phyloP scores from a whole-genome alignment of 1,140 invertebrate genomes.

The Phenacoccus solenopsis region DNA sequence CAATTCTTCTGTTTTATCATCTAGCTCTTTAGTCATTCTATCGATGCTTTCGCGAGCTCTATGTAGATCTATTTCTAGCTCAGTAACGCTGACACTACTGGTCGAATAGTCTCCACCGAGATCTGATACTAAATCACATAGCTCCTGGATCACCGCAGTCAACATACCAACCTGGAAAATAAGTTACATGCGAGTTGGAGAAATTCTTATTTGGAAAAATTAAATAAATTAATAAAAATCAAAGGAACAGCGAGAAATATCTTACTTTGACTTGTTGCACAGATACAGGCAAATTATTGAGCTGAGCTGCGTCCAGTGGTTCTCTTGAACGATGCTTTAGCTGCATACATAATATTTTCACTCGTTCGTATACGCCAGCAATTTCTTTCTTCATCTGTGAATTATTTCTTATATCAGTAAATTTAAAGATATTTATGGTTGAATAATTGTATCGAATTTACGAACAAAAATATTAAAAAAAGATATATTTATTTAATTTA shows the following conservation, averaged over 20 bases:
- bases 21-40: conserved; percentile 63
- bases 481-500: too few relatives aligned
- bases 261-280: conserved; percentile 29
- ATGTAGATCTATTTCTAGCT: conserved; percentile 37
- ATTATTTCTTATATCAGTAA: too few relatives aligned
- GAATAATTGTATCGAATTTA: background rate
- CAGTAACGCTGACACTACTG: conserved; percentile 28
- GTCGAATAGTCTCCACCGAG: conserved; percentile 26
- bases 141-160: conserved; percentile 34
- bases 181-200: too few relatives aligned
- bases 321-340: conserved; percentile 29
- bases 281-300: conserved; percentile 25
- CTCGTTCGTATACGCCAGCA: conserved; percentile 35
- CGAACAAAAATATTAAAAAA: too few relatives aligned
- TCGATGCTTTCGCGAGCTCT: conserved; percentile 45
- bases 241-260: background rate
- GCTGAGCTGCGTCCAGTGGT: conserved; percentile 17
- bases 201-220: background rate
- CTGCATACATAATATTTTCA: conserved; percentile 35
- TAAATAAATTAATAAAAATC: background rate
- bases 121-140: conserved; percentile 30
- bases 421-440: conserved; percentile 16
- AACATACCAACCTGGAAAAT: conserved; percentile 35
- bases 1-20: conserved; percentile 64
- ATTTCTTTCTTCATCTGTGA: conserved; percentile 40